phyloP scores from a whole-genome alignment of 2,797 vertebrate species.

The Halcyon leucocephala region DNA sequence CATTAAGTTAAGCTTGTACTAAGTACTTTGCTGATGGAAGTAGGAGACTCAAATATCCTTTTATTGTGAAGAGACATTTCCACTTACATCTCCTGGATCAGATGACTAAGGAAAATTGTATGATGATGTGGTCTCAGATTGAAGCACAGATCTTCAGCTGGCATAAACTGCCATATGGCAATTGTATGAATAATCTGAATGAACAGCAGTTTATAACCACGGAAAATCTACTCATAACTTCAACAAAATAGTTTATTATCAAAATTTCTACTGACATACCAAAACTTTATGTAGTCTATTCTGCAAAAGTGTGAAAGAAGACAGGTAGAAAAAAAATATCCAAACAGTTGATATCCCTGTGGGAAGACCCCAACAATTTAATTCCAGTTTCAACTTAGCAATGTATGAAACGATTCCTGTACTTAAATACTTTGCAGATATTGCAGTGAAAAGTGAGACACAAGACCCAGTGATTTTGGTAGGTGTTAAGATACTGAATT shows the following conservation, averaged over 20 bases:
- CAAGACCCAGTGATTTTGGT: not conserved
- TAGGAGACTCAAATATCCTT: not conserved
- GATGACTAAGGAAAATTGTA: slow-evolving; percentile 6
- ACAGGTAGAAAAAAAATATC: not conserved
- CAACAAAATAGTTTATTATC: not conserved
- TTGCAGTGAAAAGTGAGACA: not conserved
- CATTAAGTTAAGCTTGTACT: not conserved
- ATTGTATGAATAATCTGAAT: not conserved
- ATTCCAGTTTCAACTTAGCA: not conserved
- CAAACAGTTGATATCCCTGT: not conserved
- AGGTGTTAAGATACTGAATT: not conserved
- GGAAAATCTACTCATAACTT: not conserved
- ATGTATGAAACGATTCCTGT: not conserved
- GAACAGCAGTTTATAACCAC: not conserved
- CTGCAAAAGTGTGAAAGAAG: not conserved
- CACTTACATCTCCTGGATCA: slow-evolving; percentile 16
- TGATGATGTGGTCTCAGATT: not conserved
- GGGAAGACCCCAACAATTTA: not conserved
- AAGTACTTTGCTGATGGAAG: slow-evolving; percentile 29
- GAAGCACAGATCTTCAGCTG: not conserved
- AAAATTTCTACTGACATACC: not conserved
- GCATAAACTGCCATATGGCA: not conserved
- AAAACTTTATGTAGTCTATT: not conserved
- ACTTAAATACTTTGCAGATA: not conserved
- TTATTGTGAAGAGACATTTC: slow-evolving; percentile 5